These are phyloP conservation scores for Syngnathus rostellatus DNA, from an alignment of 2,797 vertebrate species.

Conservation along the genomic window DNA sequence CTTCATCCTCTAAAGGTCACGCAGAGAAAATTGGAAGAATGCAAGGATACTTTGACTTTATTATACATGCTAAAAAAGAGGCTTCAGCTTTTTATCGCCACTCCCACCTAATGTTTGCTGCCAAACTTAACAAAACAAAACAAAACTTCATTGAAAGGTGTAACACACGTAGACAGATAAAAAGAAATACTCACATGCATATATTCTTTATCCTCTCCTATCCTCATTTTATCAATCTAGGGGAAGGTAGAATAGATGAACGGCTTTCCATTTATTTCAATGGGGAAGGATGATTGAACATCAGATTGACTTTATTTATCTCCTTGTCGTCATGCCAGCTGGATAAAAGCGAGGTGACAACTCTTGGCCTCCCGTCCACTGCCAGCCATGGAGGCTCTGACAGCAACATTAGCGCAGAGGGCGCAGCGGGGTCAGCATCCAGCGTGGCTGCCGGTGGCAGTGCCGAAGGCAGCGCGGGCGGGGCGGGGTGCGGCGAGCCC, in stretches of 20 bases:
- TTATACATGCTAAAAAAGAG: no score
- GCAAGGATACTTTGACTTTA: no score
- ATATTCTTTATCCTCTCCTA: no score
- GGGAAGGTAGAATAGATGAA: not conserved
- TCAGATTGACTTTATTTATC: not conserved
- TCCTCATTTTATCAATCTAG: no score
- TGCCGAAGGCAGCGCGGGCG: constrained; percentile 28
- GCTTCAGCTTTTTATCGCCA: no score
- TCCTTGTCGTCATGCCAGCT: constrained; percentile 62
- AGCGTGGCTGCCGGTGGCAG: constrained; percentile 5
- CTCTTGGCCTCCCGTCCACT: constrained; percentile 73
- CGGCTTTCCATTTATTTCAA: not conserved
- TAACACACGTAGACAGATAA: no score
- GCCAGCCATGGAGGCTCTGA: constrained; percentile 84
- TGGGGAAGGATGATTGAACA: not conserved
- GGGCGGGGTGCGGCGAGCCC: constrained; percentile 76
- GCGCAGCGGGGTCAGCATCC: constrained; percentile 64
- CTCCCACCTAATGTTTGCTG: no score
- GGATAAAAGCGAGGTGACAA: constrained; percentile 86
- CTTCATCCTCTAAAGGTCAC: no score
- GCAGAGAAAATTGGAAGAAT: not conserved
- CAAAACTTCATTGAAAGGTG: no score
- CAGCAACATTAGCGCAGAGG: constrained; percentile 82
- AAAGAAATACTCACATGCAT: no score
- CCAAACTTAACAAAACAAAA: no score